Base-by-base conservation (phyloP, 2,888 invertebrate genomes). In the Caenorhabditis afra region DNA sequence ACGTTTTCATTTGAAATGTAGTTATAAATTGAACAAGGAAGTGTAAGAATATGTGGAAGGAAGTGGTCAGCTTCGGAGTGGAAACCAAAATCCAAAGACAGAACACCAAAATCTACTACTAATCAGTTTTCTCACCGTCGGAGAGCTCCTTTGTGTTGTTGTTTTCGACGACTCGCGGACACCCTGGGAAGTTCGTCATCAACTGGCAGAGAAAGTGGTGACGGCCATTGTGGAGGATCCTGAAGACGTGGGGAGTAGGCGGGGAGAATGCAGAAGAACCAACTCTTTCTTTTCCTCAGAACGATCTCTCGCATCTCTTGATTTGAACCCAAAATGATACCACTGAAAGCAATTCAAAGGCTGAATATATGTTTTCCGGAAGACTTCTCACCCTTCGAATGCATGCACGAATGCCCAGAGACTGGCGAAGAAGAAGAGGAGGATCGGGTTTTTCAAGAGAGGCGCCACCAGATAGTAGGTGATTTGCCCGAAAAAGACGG, bases 321-420 rank as follows among this genome's bases (percentile, higher is more conserved):
- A 23, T 68, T 68, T 12, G 68, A 61, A 0, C 52, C 52, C 5
- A 68, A 50, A 7, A 68, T 61, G n/a, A 68, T 59, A 7, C 59
- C 18, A 10, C 67, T 68, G 41, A 45, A 66, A 55, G 16, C 8
- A 18, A 16, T 8, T 47, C 3, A 18, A 16, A 47, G 47, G 10
- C 7, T 47, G 47, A 47, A 14, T 44, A 8, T 44, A 11, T 5
- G 18, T 8, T 5, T 45, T 12, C 5, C 47, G 10, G 8, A 8
- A 47, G 47, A 16, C 12, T 1, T 16, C 23, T 67, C 12, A 67
- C 67, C 68, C 68, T 44, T 68, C 68, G 11, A 52, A 47, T 2
- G 68, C 58, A 59, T 68, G 68, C 68, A 68, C 58, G 20, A 59
- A 68, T 11, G 68, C 68, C 68, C 68, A 68, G 10, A 68, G 44